Evolutionary conservation across 2,113 vertebrate species (phyloP).

Genomic region (Heloderma charlesbogerti): DNA sequence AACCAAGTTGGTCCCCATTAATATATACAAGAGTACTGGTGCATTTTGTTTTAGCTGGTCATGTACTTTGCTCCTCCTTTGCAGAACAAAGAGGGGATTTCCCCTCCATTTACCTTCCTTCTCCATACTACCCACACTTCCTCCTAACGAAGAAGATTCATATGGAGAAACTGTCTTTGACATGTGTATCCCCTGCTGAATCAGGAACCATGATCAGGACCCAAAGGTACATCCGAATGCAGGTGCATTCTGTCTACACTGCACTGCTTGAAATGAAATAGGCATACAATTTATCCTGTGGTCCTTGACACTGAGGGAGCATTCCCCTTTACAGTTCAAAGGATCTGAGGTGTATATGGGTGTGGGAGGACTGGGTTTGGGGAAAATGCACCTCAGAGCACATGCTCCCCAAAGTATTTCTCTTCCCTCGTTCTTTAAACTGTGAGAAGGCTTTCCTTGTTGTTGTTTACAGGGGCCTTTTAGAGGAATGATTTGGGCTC

Average conservation of each 20-base stretch:
- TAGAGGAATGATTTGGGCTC: background rate
- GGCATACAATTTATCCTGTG: background rate
- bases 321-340: background rate
- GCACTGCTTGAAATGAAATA: background rate
- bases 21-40: background rate
- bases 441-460: background rate
- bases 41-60: background rate
- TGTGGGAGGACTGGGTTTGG: background rate
- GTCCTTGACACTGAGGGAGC: background rate
- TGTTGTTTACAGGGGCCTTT: background rate
- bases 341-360: background rate
- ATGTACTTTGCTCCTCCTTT: background rate
- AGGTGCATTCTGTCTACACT: background rate
- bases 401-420: background rate
- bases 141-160: background rate
- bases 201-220: background rate
- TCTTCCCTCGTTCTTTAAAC: background rate
- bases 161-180: background rate
- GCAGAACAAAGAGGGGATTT: background rate
- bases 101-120: background rate
- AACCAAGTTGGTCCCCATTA: background rate
- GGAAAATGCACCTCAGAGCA: background rate
- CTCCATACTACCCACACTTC: background rate
- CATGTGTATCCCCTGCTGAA: background rate
- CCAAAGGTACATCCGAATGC: background rate